Evolutionary conservation across 2,797 vertebrate species (phyloP), one percentile per base, ranked within the genome.

Genomic region (Catostomus latipinnis): DNA sequence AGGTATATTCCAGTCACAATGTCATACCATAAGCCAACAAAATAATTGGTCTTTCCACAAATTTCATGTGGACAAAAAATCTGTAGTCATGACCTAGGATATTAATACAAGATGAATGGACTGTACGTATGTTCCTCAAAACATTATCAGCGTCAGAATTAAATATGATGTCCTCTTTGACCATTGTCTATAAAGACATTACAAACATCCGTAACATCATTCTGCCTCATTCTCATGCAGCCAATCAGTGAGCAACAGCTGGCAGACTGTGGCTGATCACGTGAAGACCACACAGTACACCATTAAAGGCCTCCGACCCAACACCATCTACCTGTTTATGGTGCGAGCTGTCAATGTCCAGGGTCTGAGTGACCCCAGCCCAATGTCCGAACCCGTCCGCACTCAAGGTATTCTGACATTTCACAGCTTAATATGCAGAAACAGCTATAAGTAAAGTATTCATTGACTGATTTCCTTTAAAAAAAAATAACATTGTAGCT

Each of bases 291-390:
- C 95, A 0, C 95, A 97, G 86, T 96, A 93, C 78, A 97, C 96
- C 0, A 94, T 98, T 62, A 95, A 95, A 86, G 96, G 96, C 74
- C 92, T 99, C 13, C 94, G 98, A 18, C 97, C 98, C 66, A 99
- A 99, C 88, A 99, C 98, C 34, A 98, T 99, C 90, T 99, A 99
- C 92, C 91, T 99, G 81, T 99, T 99, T 89, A 99, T 98, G 97
- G 96, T 99, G 73, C 95, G 98, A 90, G 96, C 97, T 0, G 97
- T 98, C 90, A 99, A 97, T 88, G 85, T 87, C 0, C 97, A 98
- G 89, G 98, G 98, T 45, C 93, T 99, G 84, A 99, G 98, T 8
- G 98, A 99, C 84, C 98, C 98, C 0, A 99, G 98, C 81, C 94
- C 96, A 2, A 97, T 99, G 95, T 97, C 97, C 6, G 97, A 99